Evolutionary conservation across 2,797 vertebrate genomes (phyloP).

Genomic region (Hypotaenidia okinawae): DNA sequence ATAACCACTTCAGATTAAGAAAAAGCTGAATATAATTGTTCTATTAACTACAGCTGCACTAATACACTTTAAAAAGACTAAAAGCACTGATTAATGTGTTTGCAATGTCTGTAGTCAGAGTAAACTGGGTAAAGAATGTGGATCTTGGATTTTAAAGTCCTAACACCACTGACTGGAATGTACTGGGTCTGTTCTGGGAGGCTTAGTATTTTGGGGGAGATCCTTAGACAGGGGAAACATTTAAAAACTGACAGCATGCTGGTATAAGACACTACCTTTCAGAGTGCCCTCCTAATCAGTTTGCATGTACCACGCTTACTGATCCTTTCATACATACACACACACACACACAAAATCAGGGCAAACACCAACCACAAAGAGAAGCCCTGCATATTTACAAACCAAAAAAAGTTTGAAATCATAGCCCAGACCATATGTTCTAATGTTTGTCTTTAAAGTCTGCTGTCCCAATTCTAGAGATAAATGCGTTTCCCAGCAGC

Average conservation of each 20-base stretch:
- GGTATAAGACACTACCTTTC: neutral
- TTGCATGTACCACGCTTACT: neutral
- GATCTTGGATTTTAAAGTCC: slow-evolving; percentile 4
- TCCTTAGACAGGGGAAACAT: neutral
- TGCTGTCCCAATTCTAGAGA: neutral
- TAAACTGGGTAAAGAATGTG: neutral
- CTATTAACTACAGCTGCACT: neutral
- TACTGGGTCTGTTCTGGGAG: neutral
- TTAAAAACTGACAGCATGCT: neutral
- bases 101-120: neutral
- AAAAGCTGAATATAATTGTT: neutral
- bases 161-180: neutral
- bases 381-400: neutral
- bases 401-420: neutral
- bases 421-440: neutral
- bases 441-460: neutral
- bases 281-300: neutral
- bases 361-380: neutral
- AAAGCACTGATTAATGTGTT: neutral
- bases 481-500: slow-evolving; percentile 9
- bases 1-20: neutral
- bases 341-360: neutral
- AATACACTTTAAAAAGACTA: neutral
- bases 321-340: neutral
- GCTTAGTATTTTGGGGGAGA: neutral